Conservation (phyloP, 2,113 vertebrate genomes). For the Istiophorus platypterus region DNA sequence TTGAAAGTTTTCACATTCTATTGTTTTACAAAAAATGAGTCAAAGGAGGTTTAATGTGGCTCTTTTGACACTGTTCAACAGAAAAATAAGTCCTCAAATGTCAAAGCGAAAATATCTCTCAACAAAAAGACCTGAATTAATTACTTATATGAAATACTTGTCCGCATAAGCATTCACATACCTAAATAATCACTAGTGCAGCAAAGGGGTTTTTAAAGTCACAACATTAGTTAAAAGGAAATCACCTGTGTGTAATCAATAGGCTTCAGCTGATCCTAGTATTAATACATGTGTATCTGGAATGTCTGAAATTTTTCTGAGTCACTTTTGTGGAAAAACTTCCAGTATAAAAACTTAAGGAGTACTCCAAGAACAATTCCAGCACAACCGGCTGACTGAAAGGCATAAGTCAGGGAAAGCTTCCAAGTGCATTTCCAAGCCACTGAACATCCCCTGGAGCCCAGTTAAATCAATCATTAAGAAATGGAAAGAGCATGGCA, state of each 20-base stretch:
- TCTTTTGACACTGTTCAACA: background rate
- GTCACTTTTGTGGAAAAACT: no score
- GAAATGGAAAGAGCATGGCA: slow-evolving; percentile 18
- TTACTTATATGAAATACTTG: background rate
- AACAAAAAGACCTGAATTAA: background rate
- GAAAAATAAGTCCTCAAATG: no score
- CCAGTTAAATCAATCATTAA: slow-evolving; percentile 32
- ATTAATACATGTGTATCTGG: background rate
- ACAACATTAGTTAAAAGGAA: background rate
- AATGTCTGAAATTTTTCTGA: background rate
- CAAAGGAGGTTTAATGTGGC: background rate
- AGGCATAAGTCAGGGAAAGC: background rate
- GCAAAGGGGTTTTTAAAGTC: background rate
- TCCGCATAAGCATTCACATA: background rate
- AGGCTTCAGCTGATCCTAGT: background rate
- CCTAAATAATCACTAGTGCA: no score
- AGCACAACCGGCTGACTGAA: background rate
- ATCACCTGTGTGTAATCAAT: background rate
- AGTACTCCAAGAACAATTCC: background rate
- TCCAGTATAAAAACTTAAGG: no score
- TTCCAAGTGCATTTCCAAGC: background rate
- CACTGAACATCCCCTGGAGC: background rate
- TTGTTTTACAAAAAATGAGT: background rate
- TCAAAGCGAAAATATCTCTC: background rate
- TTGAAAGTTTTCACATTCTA: background rate